Conservation (phyloP, 2,797 vertebrate species). For the Chloroceryle inda region DNA sequence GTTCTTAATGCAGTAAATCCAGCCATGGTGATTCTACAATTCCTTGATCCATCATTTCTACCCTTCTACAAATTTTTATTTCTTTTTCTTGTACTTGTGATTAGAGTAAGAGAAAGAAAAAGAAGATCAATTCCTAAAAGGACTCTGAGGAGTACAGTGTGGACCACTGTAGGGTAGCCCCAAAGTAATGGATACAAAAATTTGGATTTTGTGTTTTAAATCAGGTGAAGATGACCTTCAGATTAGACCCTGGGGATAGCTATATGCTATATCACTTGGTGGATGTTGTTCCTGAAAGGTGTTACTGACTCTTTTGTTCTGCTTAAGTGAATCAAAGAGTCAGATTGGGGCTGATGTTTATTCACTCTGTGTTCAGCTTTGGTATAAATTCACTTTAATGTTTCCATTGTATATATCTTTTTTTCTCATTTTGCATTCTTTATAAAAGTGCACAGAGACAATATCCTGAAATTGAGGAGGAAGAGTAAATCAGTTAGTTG, state of each 20-base stretch:
- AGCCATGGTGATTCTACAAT: neutral
- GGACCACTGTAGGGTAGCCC: neutral
- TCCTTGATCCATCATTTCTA: neutral
- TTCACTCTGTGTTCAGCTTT: neutral
- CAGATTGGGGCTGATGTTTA: neutral
- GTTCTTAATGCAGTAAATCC: neutral
- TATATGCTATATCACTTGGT: neutral
- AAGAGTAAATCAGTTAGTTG: constrained; percentile 17
- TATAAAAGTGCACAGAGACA: neutral
- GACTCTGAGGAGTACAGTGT: neutral
- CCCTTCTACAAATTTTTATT: neutral
- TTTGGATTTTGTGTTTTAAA: neutral
- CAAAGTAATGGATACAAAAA: neutral
- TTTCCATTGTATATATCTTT: neutral
- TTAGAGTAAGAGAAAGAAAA: neutral
- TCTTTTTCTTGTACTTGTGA: neutral
- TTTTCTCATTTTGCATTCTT: neutral
- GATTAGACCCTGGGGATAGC: neutral
- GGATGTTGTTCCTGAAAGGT: neutral
- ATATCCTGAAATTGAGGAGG: constrained; percentile 11
- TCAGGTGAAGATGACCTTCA: neutral
- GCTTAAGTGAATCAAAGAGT: constrained; percentile 5
- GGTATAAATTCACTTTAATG: neutral
- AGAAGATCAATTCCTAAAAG: neutral
- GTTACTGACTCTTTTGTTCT: constrained; percentile 4